A percentile compares a stretch with the other conserved stretches of the same genome.
These are phyloP conservation scores for Scolopax bukidnonensis DNA, from an alignment of 2,797 vertebrate genomes.

Conservation along the genomic window DNA sequence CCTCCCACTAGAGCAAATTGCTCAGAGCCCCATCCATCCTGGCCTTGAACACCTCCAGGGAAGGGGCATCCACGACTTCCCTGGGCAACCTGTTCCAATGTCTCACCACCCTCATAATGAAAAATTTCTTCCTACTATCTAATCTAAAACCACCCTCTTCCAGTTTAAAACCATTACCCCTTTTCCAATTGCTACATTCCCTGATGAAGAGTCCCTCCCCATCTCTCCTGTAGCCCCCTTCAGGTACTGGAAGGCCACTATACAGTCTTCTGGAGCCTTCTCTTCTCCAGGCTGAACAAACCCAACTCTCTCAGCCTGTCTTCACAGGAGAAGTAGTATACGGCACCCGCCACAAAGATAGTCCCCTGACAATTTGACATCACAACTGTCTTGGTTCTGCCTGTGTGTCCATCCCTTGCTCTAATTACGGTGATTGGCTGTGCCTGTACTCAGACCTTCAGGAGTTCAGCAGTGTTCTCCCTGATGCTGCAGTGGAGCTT, in stretches of 20 bases:
- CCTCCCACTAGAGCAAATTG: not conserved
- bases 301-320: not conserved
- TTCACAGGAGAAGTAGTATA: not conserved
- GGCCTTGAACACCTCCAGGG: not conserved
- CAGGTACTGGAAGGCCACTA: not conserved
- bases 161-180: not conserved
- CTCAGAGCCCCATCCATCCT: not conserved
- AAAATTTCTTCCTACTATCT: not conserved
- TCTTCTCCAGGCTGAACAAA: not conserved
- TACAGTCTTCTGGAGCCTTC: not conserved
- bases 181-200: not conserved
- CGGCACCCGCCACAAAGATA: not conserved
- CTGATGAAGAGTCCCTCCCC: not conserved
- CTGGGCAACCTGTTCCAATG: not conserved
- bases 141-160: not conserved
- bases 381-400: not conserved
- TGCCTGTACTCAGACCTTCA: too few species aligned
- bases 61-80: not conserved
- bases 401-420: not conserved
- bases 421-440: fast-evolving
- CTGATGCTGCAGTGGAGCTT: not conserved
- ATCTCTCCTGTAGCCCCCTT: not conserved
- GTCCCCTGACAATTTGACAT: not conserved
- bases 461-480: not conserved
- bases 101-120: not conserved